Evolutionary conservation across 1,140 invertebrate genomes (phyloP).

Genomic region (Bombus sylvicola): DNA sequence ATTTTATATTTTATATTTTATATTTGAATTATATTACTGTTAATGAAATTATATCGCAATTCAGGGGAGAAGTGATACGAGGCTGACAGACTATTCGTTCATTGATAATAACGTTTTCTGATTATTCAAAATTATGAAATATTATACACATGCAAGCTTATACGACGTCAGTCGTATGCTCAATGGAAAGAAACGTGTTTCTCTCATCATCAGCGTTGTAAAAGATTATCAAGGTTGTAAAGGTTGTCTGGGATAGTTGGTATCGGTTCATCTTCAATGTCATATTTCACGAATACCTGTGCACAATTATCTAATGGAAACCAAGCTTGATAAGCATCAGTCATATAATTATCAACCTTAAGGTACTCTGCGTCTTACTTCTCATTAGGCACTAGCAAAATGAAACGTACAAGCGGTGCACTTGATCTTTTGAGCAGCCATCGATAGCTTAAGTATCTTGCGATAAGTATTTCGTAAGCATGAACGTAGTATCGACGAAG

Average conservation of each 20-base stretch:
- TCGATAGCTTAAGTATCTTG: not conserved
- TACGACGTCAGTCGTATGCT: accelerated
- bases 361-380: not conserved
- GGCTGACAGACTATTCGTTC: no score
- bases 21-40: no score
- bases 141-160: no score
- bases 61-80: no score
- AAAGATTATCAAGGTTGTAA: not conserved
- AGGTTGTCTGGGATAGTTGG: not conserved
- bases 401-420: not conserved
- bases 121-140: no score
- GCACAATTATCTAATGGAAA: conserved; percentile 27
- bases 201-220: not conserved
- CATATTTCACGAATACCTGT: not conserved
- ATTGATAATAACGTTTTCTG: no score
- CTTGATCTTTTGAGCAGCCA: not conserved
- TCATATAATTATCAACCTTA: not conserved
- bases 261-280: not conserved
- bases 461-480: not conserved
- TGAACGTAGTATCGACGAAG: no score
- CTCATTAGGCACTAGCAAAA: not conserved
- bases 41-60: no score
- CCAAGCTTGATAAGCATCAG: not conserved
- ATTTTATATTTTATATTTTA: no score
- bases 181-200: not conserved